Percentiles rank a stretch among this genome's conserved stretches.
These are phyloP conservation scores for Folsomia candida DNA, from an alignment of 2,888 invertebrate species.

Conservation along the genomic window DNA sequence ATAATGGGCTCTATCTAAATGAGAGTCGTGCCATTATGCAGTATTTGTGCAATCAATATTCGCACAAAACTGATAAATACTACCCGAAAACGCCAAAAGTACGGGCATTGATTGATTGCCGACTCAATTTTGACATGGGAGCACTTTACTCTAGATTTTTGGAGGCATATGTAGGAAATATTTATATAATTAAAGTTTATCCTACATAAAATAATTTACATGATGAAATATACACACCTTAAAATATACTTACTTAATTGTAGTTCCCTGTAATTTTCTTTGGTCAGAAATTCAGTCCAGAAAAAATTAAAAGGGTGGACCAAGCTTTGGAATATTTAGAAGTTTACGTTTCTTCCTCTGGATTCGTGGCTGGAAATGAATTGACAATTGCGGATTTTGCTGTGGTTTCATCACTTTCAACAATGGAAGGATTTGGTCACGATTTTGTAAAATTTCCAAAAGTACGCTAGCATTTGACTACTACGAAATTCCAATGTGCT, in stretches of 20 bases:
- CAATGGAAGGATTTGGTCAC: slow-evolving; percentile 56
- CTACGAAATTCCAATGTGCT: no score
- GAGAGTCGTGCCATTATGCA: slow-evolving; percentile 69
- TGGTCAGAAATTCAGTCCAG: slow-evolving; percentile 52
- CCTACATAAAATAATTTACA: neutral
- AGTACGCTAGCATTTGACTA: no score
- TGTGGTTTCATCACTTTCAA: slow-evolving; percentile 55
- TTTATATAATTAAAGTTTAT: slow-evolving; percentile 54
- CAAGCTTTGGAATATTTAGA: slow-evolving; percentile 56
- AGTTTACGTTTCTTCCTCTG: slow-evolving; percentile 52
- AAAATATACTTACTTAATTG: no score
- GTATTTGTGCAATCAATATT: slow-evolving; percentile 76
- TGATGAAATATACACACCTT: neutral
- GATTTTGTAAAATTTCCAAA: slow-evolving; percentile 70
- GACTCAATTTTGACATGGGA: slow-evolving; percentile 76
- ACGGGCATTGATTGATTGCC: slow-evolving; percentile 72
- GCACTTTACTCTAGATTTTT: slow-evolving; percentile 68
- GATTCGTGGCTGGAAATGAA: slow-evolving; percentile 54
- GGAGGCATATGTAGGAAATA: slow-evolving; percentile 72
- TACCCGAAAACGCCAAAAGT: slow-evolving; percentile 75
- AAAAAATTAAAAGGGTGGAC: slow-evolving; percentile 50
- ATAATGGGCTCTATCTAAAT: slow-evolving; percentile 27
- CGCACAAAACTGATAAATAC: slow-evolving; percentile 69
- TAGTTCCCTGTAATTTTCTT: slow-evolving; percentile 34
- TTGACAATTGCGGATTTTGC: slow-evolving; percentile 56